These are phyloP conservation scores for Aplysia californica DNA, from an alignment of 1,140 invertebrate species.

Conservation along the genomic window DNA sequence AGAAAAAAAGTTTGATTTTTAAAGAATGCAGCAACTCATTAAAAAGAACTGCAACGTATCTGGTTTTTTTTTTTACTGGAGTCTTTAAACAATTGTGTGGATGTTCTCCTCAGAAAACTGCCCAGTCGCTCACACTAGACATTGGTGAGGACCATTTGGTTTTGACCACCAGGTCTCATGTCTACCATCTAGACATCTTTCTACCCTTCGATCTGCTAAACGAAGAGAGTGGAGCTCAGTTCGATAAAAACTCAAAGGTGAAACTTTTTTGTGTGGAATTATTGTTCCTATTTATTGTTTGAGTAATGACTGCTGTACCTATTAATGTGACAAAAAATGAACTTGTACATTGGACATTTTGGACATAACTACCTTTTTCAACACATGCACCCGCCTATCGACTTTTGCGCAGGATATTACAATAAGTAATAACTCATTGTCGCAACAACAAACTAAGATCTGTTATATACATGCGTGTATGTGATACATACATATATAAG, in stretches of 20 bases:
- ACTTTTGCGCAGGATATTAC: too few species aligned
- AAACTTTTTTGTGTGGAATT: conserved; percentile 23
- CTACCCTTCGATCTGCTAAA: conserved; percentile 74
- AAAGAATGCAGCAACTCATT: too few species aligned
- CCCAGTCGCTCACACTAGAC: conserved; percentile 74
- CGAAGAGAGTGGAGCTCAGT: conserved; percentile 72
- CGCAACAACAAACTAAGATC: too few species aligned
- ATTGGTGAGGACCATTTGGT: conserved; percentile 80
- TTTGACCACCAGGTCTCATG: conserved; percentile 72
- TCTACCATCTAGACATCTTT: conserved; percentile 77
- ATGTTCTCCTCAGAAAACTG: conserved; percentile 69
- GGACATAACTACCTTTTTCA: background rate
- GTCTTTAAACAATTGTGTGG: too few species aligned
- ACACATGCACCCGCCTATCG: background rate
- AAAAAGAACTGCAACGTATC: too few species aligned
- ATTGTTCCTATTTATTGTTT: background rate
- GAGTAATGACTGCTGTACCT: background rate
- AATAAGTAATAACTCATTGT: background rate
- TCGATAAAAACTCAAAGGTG: conserved; percentile 75
- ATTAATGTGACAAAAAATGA: background rate
- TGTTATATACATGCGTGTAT: too few species aligned
- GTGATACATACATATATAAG: too few species aligned
- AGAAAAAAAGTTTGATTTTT: too few species aligned
- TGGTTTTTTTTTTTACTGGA: too few species aligned
- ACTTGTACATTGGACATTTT: background rate